Base-by-base conservation (phyloP, 30 jellyfish, hydroid and myxozoan species). In the Turritopsis dohrnii region DNA sequence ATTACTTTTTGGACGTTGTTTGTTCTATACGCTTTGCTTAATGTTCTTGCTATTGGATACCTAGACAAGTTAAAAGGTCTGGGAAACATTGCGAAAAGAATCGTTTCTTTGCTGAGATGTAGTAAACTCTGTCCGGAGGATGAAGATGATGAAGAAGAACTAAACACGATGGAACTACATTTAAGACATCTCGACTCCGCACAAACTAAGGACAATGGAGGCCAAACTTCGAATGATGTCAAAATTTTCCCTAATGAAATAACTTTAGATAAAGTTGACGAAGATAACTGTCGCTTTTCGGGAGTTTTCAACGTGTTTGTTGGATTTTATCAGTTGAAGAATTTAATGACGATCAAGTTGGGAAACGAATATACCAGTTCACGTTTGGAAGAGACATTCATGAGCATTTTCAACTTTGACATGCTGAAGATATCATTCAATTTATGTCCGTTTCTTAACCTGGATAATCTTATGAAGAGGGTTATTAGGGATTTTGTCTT, bases 1-100 rank as follows among this genome's bases (percentile, higher is more conserved):
- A 29, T 82, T 75, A 71, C 79, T 81, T 24, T 41, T 4, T 27
- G 29, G 28, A 17, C 73, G 20, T 28, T 83, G 13, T 74, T 83
- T 5, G 21, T 23, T 18, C 22, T 0, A 23, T 18, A n/a, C 30
- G 28, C 22, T 23, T 69, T 69, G 28, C 30, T 69, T 23, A 18
- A 60, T 60, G 73, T 60, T 60, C 31, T 69, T 69, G 77, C 19
- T 8, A 69, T 69, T 23, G 30, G 28, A 27, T 69, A 69, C 22
- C 9, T 3, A 41, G 60, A 41, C 13, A 41, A 3, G 13, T 41
- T 41, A 13, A 41, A 41, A 13, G 13, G 9, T 41, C 13, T 41
- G 60, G 60, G 60, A 41, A 41, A 41, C 9, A 3, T 41, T 3
- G 9, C 13, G 60, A 41, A 41, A 13, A 41, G 13, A 13, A 41